Evolutionary conservation across 2,797 vertebrate species (phyloP).

Genomic region (Hoplostethus atlanticus): DNA sequence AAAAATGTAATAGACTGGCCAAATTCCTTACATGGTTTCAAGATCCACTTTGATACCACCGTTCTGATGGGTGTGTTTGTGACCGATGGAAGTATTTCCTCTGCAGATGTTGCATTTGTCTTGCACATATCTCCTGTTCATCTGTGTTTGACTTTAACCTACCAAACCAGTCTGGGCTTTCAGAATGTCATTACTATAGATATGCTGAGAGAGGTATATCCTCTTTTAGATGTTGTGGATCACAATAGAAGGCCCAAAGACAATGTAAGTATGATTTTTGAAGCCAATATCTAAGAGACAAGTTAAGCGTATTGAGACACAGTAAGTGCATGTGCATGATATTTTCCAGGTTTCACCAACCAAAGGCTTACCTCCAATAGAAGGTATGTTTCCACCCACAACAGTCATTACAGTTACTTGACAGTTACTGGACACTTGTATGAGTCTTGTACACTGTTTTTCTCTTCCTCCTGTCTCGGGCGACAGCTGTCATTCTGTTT

Average conservation of each 20-base stretch:
- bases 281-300: background rate
- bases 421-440: rapidly evolving
- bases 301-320: no score
- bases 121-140: background rate
- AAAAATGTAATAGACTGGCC: no score
- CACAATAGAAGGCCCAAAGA: conserved; percentile 91
- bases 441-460: background rate
- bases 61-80: background rate
- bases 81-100: background rate
- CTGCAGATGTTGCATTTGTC: background rate
- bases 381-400: conserved; percentile 84
- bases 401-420: background rate
- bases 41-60: background rate
- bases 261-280: conserved; percentile 71
- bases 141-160: conserved; percentile 71
- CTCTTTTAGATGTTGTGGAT: conserved; percentile 94
- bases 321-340: conserved; percentile 1
- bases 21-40: no score
- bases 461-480: conserved; percentile 11
- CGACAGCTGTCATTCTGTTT: conserved; percentile 92
- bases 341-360: conserved; percentile 83
- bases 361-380: conserved; percentile 88
- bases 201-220: conserved; percentile 90
- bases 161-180: conserved; percentile 90
- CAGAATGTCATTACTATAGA: conserved; percentile 91